phyloP scores from a whole-genome alignment of 2,888 invertebrate genomes.

The Branchipolynoe longqiensis region DNA sequence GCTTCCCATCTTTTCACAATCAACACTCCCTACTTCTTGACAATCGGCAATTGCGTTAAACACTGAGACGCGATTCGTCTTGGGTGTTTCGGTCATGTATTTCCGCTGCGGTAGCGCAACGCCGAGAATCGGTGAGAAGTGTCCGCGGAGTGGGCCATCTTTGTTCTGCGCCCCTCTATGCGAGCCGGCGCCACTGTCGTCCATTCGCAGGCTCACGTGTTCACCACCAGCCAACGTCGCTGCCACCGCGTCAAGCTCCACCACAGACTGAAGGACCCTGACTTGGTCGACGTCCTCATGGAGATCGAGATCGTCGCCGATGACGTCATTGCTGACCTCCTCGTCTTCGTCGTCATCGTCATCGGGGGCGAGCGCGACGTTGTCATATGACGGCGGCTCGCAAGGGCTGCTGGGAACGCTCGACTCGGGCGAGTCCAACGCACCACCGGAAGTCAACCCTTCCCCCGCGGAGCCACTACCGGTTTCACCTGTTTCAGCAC shows the following conservation, averaged over 20 bases:
- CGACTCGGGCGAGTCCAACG: background rate
- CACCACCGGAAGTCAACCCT: background rate
- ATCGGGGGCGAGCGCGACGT: background rate
- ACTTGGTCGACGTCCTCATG: background rate
- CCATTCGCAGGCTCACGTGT: no score
- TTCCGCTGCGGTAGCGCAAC: no score
- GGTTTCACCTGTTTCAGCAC: background rate
- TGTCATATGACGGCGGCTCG: constrained; percentile 1
- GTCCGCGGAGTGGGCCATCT: no score
- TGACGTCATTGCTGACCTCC: background rate
- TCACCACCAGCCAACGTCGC: no score
- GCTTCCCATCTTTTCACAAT: no score
- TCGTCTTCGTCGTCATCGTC: background rate
- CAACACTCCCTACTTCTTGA: no score
- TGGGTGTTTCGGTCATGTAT: no score
- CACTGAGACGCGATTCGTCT: no score
- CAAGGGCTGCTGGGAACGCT: background rate
- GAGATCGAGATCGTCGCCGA: background rate
- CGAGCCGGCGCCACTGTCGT: no score
- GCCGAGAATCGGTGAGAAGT: background rate
- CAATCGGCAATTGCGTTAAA: no score
- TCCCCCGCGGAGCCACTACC: background rate
- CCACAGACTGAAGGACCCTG: background rate
- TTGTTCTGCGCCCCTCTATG: no score
- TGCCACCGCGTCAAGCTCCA: background rate